Evolutionary conservation across 1,140 invertebrate genomes (phyloP), one percentile per base, ranked within the genome.

Genomic region (Euwallacea similis): DNA sequence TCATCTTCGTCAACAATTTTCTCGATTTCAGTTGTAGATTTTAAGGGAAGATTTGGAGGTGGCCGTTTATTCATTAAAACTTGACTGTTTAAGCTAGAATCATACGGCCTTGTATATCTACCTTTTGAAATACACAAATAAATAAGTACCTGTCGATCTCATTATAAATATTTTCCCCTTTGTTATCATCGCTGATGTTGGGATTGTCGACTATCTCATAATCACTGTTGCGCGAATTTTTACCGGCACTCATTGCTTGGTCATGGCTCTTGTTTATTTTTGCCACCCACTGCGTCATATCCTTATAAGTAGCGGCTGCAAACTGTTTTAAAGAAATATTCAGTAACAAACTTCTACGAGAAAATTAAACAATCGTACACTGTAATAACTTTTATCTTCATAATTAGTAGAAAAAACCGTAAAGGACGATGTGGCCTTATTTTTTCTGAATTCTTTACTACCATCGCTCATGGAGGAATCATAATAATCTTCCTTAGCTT

Each of bases 231-330:
- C 7, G 42, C 13, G 13, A 9, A 44, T 55, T 21, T 53, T 56
- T 66, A 8, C 13, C 21, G 13, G 21, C 8, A 8, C 13, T 43
- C n/a, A 66, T 11, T 16, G 54, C 53, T 55, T 21, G 55, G n/a
- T 66, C 64, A 16, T 66, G 64, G 11, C 11, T 11, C 43, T 42
- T 43, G 15, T 66, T 66, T 42, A 66, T 66, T 56, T 21, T 66
- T 7, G 21, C 42, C 33, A 66, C 50, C 64, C 64, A 66, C 21
- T 66, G 64, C 10, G 56, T 41, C 64, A 66, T 66, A 44, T 66
- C 64, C 13, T 66, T 66, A 46, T 66, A 54, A 7, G 64, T 66
- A 2, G 42, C 33, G 3, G 64, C 64, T 50, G 43, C 13, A 66
- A 66, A 66, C 64, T 66, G 46, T 9, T 41, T 41, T 41, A 42